phyloP scores from a whole-genome alignment of 1,140 invertebrate species.

The Brachionus sp. region DNA sequence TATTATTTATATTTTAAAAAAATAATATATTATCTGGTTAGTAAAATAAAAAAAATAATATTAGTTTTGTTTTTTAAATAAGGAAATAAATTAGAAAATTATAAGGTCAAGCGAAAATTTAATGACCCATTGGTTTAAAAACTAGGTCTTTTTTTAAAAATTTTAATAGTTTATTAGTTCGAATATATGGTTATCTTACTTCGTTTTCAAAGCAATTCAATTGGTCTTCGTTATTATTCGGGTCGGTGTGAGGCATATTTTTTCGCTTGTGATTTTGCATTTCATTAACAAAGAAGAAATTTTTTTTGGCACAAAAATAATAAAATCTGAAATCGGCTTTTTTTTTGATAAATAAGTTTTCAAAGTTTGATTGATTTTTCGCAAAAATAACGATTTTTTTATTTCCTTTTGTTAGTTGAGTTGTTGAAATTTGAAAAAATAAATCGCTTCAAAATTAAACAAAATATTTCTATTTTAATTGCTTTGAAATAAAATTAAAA shows the following conservation, averaged over 20 bases:
- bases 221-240: not conserved
- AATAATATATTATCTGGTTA: not conserved
- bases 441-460: not conserved
- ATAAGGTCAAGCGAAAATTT: not conserved
- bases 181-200: conserved; percentile 11
- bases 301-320: not conserved
- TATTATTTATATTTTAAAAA: not conserved
- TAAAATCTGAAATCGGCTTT: not conserved
- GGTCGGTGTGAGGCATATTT: not conserved
- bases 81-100: conserved; percentile 28
- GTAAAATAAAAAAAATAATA: not conserved
- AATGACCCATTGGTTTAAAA: conserved; percentile 7
- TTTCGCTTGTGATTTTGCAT: conserved; percentile 11
- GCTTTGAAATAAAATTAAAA: not conserved
- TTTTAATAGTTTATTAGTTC: conserved; percentile 6
- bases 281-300: not conserved
- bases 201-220: conserved; percentile 8
- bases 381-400: not conserved
- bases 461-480: not conserved
- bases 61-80: not conserved
- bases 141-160: not conserved
- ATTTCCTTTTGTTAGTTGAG: not conserved
- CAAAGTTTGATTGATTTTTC: not conserved
- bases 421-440: not conserved
- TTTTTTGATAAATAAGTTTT: not conserved